Evolutionary conservation across 2,888 invertebrate species (phyloP), one percentile per base, ranked within the genome.

Genomic region (Philereme vetulata): DNA sequence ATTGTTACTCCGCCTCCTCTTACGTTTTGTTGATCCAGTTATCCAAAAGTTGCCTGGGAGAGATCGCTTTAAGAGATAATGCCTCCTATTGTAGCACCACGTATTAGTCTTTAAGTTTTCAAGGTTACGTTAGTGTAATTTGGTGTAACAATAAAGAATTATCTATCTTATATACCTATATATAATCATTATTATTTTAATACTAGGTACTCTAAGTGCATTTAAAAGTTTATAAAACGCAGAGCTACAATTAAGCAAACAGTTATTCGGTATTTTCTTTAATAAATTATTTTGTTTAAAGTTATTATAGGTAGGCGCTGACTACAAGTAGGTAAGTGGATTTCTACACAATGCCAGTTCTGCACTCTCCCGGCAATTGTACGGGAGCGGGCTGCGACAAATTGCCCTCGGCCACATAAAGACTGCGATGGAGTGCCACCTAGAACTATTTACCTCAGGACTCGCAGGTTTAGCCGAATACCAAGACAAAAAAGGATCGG

Each of bases 351-450:
- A 60, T 56, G 56, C 42, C 46, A 52, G 51, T 36, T 33, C 45
- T 53, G 53, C 50, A 56, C 60, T 63, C 51, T 60, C 43, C 53
- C 52, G 47, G 53, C 52, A 48, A 60, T 60, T 47, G 60, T 53
- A 45, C 46, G 49, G 60, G 56, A 60, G 56, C 60, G 59, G 65
- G 66, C 81, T 86, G 85, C 75, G 72, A 72, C 70, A 71, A 84
- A 85, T 84, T 75, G 77, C 84, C 80, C 75, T 78, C 74, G 80
- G 76, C 81, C 81, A 70, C 74, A 72, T 77, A 77, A 76, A 78
- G 80, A 76, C 72, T 75, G 65, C 71, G 69, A 72, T 71, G 53
- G 72, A 60, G 67, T 62, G 70, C 72, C 68, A 63, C 55, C 46
- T 44, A 45, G 11, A 7, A 51, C 44, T 44, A 21, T 42, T 8